Evolutionary conservation across 2,113 vertebrate species (phyloP).

Genomic region (Candoia aspera): DNA sequence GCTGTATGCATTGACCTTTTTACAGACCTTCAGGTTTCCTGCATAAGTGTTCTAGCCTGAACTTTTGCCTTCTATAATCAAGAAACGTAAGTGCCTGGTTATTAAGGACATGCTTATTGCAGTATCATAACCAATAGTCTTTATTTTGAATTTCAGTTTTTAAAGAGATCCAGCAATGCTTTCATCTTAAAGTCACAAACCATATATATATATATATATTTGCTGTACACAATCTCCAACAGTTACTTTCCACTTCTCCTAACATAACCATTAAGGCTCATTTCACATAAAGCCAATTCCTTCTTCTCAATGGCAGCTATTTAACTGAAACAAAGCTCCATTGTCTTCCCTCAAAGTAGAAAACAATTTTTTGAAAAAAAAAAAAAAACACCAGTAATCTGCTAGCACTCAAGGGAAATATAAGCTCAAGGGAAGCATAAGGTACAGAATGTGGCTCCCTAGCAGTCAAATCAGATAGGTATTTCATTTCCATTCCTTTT

Average conservation of each 20-base stretch:
- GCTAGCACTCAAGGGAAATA: background rate
- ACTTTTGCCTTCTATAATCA: background rate
- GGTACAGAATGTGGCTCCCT: background rate
- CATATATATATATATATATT: background rate
- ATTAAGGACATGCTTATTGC: background rate
- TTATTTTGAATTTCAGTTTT: background rate
- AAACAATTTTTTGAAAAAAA: background rate
- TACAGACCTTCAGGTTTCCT: background rate
- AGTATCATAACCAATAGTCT: background rate
- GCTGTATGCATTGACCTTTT: background rate
- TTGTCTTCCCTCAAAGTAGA: background rate
- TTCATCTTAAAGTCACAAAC: too few species aligned
- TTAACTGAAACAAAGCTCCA: background rate
- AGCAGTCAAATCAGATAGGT: background rate
- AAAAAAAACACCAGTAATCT: background rate
- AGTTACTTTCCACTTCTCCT: background rate
- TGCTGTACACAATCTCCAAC: background rate
- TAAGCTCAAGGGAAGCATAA: background rate
- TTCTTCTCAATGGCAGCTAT: constrained; percentile 23
- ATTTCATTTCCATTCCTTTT: constrained; percentile 34
- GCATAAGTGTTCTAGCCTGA: background rate
- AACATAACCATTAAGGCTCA: background rate
- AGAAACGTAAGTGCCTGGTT: too few species aligned
- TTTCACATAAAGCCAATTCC: constrained; percentile 29
- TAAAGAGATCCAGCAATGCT: background rate